Percentiles rank a stretch among this genome's conserved stretches.
Evolutionary conservation across 2,888 invertebrate genomes (phyloP).

Genomic region (Diarsia mendica): DNA sequence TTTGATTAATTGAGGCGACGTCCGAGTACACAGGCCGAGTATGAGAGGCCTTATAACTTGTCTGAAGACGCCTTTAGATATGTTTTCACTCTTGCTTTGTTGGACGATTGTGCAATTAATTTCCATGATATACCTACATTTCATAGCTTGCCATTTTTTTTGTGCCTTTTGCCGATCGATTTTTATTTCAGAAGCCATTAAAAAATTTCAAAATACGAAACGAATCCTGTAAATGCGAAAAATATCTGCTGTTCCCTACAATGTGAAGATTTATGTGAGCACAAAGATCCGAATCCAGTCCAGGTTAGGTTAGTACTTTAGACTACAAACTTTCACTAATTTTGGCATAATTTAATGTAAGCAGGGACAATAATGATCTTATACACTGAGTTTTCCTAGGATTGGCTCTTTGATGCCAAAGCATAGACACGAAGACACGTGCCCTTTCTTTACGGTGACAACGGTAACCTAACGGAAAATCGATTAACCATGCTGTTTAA

Average conservation of each 20-base stretch:
- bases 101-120: background rate
- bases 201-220: background rate
- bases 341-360: background rate
- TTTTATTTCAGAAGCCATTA: background rate
- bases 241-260: background rate
- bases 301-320: background rate
- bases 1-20: slow-evolving; percentile 75
- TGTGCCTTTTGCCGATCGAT: too few species aligned
- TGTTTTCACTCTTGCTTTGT: slow-evolving; percentile 8
- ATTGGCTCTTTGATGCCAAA: too few species aligned
- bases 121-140: background rate
- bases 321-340: background rate
- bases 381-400: background rate
- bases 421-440: background rate
- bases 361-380: background rate
- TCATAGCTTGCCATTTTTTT: background rate
- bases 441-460: background rate
- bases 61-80: slow-evolving; percentile 14
- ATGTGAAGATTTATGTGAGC: background rate
- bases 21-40: slow-evolving; percentile 24
- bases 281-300: background rate
- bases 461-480: background rate
- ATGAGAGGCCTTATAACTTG: slow-evolving; percentile 20
- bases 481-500: background rate
- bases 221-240: background rate